Conservation (phyloP, 2,888 invertebrate genomes). For the Plagodis pulveraria region DNA sequence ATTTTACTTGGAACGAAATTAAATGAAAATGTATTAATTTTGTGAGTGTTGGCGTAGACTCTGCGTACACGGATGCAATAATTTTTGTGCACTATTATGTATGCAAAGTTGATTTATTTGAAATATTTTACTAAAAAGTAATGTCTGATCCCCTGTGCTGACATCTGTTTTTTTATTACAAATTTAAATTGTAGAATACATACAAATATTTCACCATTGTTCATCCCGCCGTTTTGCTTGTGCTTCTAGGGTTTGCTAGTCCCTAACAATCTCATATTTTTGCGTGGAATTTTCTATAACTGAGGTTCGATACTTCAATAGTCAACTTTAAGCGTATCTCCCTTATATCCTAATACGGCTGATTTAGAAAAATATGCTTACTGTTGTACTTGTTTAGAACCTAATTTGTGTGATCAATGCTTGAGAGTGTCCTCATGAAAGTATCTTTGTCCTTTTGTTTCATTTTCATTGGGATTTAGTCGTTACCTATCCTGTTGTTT, state of each 20-base stretch:
- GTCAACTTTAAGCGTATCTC: constrained; percentile 14
- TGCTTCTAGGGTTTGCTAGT: constrained; percentile 29
- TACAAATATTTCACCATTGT: constrained; percentile 3
- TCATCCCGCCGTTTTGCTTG: constrained; percentile 21
- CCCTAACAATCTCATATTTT: constrained; percentile 23
- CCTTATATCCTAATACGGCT: constrained; percentile 5
- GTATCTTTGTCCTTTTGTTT: constrained; percentile 4
- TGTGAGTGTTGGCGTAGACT: neutral
- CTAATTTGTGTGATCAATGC: constrained; percentile 21
- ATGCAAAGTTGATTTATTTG: neutral
- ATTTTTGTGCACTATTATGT: neutral
- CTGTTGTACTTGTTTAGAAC: constrained; percentile 14
- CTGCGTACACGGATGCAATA: constrained; percentile 2
- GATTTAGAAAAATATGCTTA: constrained; percentile 22
- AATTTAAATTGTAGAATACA: constrained; percentile 7
- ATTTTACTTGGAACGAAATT: neutral
- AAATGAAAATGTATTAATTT: neutral
- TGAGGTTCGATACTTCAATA: constrained; percentile 15
- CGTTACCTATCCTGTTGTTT: constrained; percentile 24
- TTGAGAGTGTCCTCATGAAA: constrained; percentile 14
- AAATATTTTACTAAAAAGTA: constrained; percentile 30
- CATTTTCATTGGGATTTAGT: constrained; percentile 23
- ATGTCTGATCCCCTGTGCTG: constrained; percentile 35
- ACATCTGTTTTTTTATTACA: constrained; percentile 37
- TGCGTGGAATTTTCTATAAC: constrained; percentile 24